phyloP scores from a whole-genome alignment of 2,113 vertebrate genomes.

The Mohoua ochrocephala region DNA sequence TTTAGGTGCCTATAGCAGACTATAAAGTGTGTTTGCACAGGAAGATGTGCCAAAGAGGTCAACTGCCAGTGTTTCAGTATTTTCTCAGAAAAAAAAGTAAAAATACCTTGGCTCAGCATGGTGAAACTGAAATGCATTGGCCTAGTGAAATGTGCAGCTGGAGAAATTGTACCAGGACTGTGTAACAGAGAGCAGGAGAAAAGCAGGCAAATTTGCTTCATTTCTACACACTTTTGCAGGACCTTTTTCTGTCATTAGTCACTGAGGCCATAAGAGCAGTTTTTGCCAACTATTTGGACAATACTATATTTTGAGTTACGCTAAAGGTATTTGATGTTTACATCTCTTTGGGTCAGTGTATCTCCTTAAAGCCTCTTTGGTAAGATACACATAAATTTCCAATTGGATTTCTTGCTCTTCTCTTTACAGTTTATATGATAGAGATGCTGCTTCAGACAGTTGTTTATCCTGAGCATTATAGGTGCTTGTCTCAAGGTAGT shows the following conservation, averaged over 20 bases:
- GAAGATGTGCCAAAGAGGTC: background rate
- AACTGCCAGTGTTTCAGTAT: background rate
- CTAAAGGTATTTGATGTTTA: background rate
- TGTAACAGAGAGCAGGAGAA: background rate
- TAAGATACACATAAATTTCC: background rate
- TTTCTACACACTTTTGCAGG: background rate
- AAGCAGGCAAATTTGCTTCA: background rate
- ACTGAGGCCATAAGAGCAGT: background rate
- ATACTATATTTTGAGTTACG: background rate
- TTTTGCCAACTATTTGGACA: background rate
- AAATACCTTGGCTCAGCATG: background rate
- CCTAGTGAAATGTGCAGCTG: background rate
- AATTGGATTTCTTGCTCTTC: background rate
- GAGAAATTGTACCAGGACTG: background rate
- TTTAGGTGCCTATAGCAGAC: background rate
- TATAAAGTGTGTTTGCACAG: background rate
- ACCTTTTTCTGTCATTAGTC: background rate
- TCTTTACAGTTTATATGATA: background rate
- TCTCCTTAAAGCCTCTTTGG: background rate
- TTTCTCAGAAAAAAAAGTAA: background rate
- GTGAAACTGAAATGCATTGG: background rate
- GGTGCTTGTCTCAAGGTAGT: background rate
- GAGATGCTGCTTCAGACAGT: background rate
- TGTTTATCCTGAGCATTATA: background rate
- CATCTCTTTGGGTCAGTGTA: background rate